Evolutionary conservation across 2,797 vertebrate species (phyloP), one percentile per base, ranked within the genome.

Genomic region (Neosalanx taihuensis): DNA sequence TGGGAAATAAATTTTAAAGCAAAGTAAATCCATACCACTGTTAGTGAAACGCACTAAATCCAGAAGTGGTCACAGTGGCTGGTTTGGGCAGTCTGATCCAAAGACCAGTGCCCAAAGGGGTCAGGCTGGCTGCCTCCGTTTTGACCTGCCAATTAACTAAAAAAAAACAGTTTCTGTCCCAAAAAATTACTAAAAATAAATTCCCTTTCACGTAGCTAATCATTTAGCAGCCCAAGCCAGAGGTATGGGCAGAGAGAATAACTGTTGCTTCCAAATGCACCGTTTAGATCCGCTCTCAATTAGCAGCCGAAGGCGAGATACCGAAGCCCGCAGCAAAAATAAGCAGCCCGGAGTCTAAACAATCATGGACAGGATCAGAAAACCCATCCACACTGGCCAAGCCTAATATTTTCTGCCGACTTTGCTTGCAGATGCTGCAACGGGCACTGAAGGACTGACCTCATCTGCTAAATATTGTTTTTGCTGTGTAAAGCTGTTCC

Each of bases 391-490:
- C 30, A 71, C 77, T 31, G 29, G 89, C 90, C 91, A 92, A 91
- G 83, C 6, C 73, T 88, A 93, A 92, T 89, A 90, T 88, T 89
- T 88, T 84, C 23, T 68, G 77, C 77, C 46, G 72, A 82, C 86
- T 87, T 83, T 85, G 88, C 88, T 79, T 77, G 78, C 86, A 75
- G 88, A 90, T 79, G 86, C 86, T 87, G 81, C 83, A 80, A 68
- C 63, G 79, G 84, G 84, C 86, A 89, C 87, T 87, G 84, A 84
- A 88, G 86, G 83, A 65, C 78, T 91, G 89, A 92, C 81, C 87
- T 92, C 90, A 93, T 89, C 81, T 71, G 85, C 82, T 86, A 87
- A 92, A 91, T 91, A 90, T 90, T 91, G 84, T 91, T 89, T 85
- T 85, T 90, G 79, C 85, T 76, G 72, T 85, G 72, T 75, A 72